These are phyloP conservation scores for Apis cerana DNA, from an alignment of 1,140 invertebrate genomes.

Conservation along the genomic window DNA sequence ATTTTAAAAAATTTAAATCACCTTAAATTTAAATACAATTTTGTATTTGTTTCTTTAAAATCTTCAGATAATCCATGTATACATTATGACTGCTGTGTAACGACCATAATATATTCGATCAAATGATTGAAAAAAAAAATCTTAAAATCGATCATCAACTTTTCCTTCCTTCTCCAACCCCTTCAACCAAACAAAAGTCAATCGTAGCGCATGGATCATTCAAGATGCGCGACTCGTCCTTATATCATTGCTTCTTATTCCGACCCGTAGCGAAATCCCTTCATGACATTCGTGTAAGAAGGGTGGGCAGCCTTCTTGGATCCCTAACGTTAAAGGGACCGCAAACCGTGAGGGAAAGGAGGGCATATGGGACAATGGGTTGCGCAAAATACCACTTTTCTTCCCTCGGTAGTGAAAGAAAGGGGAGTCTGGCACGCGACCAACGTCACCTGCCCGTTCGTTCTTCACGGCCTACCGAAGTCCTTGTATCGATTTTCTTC, in stretches of 20 bases:
- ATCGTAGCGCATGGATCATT: slow-evolving; percentile 14
- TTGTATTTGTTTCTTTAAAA: too few relatives aligned
- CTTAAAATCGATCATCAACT: not conserved
- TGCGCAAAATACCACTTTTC: slow-evolving; percentile 77
- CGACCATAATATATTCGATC: too few relatives aligned
- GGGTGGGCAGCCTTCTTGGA: slow-evolving; percentile 30
- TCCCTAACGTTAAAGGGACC: slow-evolving; percentile 71
- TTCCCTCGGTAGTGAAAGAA: slow-evolving; percentile 63
- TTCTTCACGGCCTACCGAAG: slow-evolving; percentile 63
- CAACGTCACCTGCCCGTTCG: slow-evolving; percentile 77
- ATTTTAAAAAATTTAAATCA: too few relatives aligned
- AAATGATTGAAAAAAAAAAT: not conserved
- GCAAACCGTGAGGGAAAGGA: slow-evolving; percentile 70
- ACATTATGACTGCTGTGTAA: too few relatives aligned
- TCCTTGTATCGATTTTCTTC: slow-evolving; percentile 73
- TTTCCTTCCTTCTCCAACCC: not conserved
- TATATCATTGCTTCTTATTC: slow-evolving; percentile 16
- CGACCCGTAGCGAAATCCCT: slow-evolving; percentile 33
- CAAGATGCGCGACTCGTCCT: not conserved
- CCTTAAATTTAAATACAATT: too few relatives aligned
- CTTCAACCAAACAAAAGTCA: slow-evolving; percentile 8
- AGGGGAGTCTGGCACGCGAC: slow-evolving; percentile 78
- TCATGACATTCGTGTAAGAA: slow-evolving; percentile 37
- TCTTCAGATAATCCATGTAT: too few relatives aligned
- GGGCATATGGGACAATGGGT: slow-evolving; percentile 76